These are phyloP conservation scores for Gallinago solitaria DNA, from an alignment of 2,797 vertebrate species.

Conservation along the genomic window DNA sequence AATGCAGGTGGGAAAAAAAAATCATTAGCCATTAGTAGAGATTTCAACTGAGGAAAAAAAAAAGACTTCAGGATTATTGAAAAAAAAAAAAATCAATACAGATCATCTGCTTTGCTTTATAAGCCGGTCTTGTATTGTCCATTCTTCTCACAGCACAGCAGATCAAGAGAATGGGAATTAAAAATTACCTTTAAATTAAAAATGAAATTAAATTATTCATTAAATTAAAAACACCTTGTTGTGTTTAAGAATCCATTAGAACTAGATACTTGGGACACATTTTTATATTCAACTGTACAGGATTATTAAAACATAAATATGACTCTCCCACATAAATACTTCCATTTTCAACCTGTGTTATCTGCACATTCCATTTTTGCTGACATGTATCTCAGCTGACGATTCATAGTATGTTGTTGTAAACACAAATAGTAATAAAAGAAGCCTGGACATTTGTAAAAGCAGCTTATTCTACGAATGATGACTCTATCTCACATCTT, in stretches of 20 bases:
- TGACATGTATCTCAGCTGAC: neutral
- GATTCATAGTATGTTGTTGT: neutral
- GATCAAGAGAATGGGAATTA: constrained; percentile 41
- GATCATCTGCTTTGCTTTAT: neutral
- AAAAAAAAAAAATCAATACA: neutral
- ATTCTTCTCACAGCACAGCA: constrained; percentile 8
- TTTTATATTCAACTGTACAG: neutral
- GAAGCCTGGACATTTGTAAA: constrained; percentile 25
- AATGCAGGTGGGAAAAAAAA: neutral
- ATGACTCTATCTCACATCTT: constrained; percentile 38
- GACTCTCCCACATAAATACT: neutral
- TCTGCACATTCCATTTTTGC: constrained; percentile 1
- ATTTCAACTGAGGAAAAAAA: neutral
- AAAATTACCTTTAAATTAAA: neutral
- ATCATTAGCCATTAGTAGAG: neutral
- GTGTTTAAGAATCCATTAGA: neutral
- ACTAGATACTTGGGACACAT: neutral
- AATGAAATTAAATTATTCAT: too few relatives aligned
- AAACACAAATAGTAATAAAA: neutral
- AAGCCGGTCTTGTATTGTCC: neutral
- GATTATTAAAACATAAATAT: neutral
- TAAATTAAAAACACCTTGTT: neutral
- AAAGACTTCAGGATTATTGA: neutral
- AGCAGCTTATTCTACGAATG: constrained; percentile 14
- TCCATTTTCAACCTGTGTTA: neutral